Base-by-base conservation (phyloP, 2,113 vertebrate genomes). In the Bothrops jararaca region DNA sequence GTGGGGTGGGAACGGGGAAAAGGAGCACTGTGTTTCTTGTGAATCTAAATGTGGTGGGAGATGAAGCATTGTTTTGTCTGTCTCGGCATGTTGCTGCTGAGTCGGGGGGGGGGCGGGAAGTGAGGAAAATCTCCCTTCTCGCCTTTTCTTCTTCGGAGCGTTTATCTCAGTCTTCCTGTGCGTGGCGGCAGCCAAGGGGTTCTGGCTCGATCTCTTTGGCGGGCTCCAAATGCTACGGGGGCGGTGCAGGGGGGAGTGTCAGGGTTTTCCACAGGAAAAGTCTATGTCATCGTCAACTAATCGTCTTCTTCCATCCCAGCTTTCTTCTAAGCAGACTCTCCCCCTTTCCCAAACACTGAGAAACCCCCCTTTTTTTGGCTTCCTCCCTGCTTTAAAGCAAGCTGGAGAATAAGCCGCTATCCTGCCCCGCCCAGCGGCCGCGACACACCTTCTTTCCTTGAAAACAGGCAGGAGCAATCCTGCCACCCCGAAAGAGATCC, bases 181-280 rank as follows among this genome's bases (percentile, higher is more conserved):
- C 23, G 64, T 39, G 23, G 48, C 64, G 10, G 64, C 20, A 56
- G n/a, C 8, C 1, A 69, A 56, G 89, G 69, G 80, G n/a, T 52
- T 24, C 69, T 3, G 54, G 56, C 42, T 48, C 56, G 29, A 3
- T 39, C 91, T 39, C 26, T 24, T 91, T 89, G 88, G 74, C 90
- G 58, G 86, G 86, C 92, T 74, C 7, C 9, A 57, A 88, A 90
- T 88, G 91, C 95, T 94, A 90, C 74, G 22, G 85, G 93, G 95
- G 89, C 92, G 93, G 94, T 80, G 94, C 91, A 54, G 94, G 91
- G 54, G n/a, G n/a, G 10, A 50, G 57, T 22, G 50, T 45, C 57
- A 85, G 57, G 60, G 13, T 80, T 60, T 50, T 58, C 80, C 45
- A 56, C 92, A 23, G 86, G 85, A 89, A 93, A 93, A 94, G 92